Conservation (phyloP, 2,113 vertebrate genomes). For the Aythya baeri region DNA sequence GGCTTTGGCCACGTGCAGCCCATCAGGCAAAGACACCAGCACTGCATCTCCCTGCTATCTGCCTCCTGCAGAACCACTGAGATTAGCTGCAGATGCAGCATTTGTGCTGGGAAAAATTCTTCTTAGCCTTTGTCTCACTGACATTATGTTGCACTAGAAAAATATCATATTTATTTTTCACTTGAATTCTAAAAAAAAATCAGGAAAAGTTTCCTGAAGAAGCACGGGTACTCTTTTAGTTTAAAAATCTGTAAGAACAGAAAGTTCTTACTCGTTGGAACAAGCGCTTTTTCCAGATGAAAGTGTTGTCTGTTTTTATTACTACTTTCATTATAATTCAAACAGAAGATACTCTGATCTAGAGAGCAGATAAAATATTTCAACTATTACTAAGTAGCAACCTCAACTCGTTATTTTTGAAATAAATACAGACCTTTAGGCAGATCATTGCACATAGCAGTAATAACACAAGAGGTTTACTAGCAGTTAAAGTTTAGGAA, state of each 20-base stretch:
- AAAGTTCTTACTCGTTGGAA: not conserved
- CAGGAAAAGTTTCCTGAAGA: not conserved
- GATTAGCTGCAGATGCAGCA: not conserved
- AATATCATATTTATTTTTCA: not conserved
- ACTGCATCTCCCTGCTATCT: not conserved
- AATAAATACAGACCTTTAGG: not conserved
- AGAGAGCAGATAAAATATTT: constrained; percentile 26
- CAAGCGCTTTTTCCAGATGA: not conserved
- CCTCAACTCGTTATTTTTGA: not conserved
- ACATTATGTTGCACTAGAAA: not conserved
- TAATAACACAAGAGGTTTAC: not conserved
- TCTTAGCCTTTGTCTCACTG: not conserved
- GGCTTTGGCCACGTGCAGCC: not conserved
- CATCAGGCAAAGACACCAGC: not conserved
- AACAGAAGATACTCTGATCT: not conserved
- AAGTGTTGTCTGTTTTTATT: not conserved
- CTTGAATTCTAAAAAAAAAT: not conserved
- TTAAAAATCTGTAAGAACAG: not conserved
- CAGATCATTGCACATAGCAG: not conserved
- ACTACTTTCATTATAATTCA: not conserved
- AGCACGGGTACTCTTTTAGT: not conserved
- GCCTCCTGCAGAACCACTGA: not conserved
- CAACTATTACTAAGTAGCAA: not conserved
- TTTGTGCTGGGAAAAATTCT: not conserved
- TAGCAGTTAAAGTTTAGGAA: not conserved